Percentiles rank a stretch among this genome's conserved stretches.
These are phyloP conservation scores for Melieria picta DNA, from an alignment of 2,888 invertebrate species.

Conservation along the genomic window DNA sequence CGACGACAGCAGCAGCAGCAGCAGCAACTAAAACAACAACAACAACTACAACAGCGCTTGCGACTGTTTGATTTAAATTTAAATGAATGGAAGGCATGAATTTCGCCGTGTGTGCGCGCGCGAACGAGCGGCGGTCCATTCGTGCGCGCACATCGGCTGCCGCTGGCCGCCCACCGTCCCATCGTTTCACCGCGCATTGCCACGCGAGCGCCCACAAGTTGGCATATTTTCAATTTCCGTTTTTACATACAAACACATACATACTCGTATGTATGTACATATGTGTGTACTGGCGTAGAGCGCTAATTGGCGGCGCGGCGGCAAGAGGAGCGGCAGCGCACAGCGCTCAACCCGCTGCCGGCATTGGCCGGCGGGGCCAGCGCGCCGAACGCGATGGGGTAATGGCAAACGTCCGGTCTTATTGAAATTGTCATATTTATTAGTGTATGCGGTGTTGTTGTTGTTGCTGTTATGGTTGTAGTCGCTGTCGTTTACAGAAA, in stretches of 20 bases:
- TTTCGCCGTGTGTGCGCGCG: constrained; percentile 41
- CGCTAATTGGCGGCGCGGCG: not conserved
- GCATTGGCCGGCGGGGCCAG: too few relatives aligned
- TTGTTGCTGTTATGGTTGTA: too few relatives aligned
- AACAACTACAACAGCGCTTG: constrained; percentile 3
- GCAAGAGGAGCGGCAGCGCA: too few relatives aligned
- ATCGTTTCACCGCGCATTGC: constrained; percentile 9
- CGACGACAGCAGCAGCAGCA: not conserved
- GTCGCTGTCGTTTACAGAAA: too few relatives aligned
- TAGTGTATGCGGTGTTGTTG: too few relatives aligned
- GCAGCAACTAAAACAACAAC: not conserved
- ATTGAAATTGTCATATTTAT: too few relatives aligned
- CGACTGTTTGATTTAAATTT: constrained; percentile 49
- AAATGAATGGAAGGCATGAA: constrained; percentile 62
- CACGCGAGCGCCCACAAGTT: constrained; percentile 61
- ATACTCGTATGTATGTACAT: constrained; percentile 7
- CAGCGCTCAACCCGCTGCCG: too few relatives aligned
- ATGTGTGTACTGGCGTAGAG: constrained; percentile 23
- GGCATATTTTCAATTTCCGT: constrained; percentile 65
- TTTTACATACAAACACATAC: constrained; percentile 41
- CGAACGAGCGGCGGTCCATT: constrained; percentile 2
- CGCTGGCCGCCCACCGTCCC: constrained; percentile 20
- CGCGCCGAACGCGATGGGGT: not conserved
- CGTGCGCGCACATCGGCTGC: not conserved
- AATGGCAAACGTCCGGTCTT: constrained; percentile 7